Evolutionary conservation across 2,797 vertebrate genomes (phyloP), one percentile per base, ranked within the genome.

Genomic region (Dendrocincla fuliginosa): DNA sequence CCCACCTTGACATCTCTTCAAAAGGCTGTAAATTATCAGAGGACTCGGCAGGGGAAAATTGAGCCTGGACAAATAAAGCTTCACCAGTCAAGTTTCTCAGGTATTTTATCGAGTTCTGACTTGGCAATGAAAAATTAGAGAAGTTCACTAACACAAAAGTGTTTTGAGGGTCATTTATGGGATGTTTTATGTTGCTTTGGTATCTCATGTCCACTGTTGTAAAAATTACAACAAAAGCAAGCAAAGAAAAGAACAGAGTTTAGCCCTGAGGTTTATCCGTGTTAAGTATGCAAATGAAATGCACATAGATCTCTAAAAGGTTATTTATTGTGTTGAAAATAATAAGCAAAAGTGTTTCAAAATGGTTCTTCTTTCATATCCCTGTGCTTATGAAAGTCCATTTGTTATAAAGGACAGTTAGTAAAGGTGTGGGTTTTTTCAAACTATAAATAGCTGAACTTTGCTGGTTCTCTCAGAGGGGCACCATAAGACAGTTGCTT

Each of bases 391-490:
- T 92, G 81, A 85, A 97, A 96, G 91, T 95, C 96, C 94, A 95
- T 94, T 97, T 97, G 89, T 86, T 94, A 71, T 93, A 97, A 97
- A 97, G 91, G 94, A 91, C 89, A 96, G 79, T 92, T 94, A 95
- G 93, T 70, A 96, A 97, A 97, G 87, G 84, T 96, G 93, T 87
- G 79, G 84, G 93, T 92, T 93, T 93, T 93, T 97, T 93, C 68
- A 70, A 80, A 65, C 95, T 95, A 95, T 95, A 97, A 96, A 95
- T 95, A 97, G 89, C 55, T 91, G 91, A 82, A 96, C 90, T 97
- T 93, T 79, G 75, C 84, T 91, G 73, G 84, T 91, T 93, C 84
- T 82, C 90, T 97, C 96, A 8, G 77, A 94, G 73, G 87, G 82
- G 77, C 56, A 63, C 11, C 71, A 65, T 89, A 89, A 80, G 77